phyloP scores from a whole-genome alignment of 30 jellyfish, hydroid and myxozoan genomes.

The Mastigias papua region DNA sequence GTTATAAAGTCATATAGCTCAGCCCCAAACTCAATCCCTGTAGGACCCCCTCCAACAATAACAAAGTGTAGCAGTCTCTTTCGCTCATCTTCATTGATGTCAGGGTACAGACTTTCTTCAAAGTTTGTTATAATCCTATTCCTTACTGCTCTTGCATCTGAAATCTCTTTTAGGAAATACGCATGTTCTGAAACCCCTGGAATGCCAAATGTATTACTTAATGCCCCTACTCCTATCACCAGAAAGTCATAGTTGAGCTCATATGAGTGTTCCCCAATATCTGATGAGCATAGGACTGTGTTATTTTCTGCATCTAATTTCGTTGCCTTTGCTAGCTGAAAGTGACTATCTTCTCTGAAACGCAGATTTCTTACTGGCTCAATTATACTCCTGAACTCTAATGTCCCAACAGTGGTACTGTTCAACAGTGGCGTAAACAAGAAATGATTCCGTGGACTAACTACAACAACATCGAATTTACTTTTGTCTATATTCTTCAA shows the following conservation, averaged over 20 bases:
- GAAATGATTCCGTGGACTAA: constrained; percentile 98
- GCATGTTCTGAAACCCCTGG: constrained; percentile 97
- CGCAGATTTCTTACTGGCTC: constrained; percentile 92
- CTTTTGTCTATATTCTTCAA: constrained; percentile 70
- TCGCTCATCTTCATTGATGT: constrained; percentile 77
- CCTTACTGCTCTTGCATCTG: constrained; percentile 95
- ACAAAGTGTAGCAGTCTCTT: constrained; percentile 87
- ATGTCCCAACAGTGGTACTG: constrained; percentile 98
- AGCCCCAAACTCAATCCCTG: constrained; percentile 99
- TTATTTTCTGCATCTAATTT: constrained; percentile 76
- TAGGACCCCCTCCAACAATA: constrained; percentile 99
- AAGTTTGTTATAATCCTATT: constrained; percentile 85
- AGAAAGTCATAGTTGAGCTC: constrained; percentile 80
- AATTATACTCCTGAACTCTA: constrained; percentile 96
- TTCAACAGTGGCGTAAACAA: constrained; percentile 92
- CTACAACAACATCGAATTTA: constrained; percentile 93
- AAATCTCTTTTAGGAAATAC: constrained; percentile 88
- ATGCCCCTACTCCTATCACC: constrained; percentile 97
- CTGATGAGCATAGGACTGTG: constrained; percentile 76
- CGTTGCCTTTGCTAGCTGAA: constrained; percentile 91
- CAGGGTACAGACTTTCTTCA: constrained; percentile 90
- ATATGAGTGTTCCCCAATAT: constrained; percentile 59
- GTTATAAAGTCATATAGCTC: constrained; percentile 97
- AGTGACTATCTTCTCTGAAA: constrained; percentile 95
- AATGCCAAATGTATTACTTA: constrained; percentile 91